Conservation (phyloP, 2,888 invertebrate genomes). For the Lasioglossum lativentre region DNA sequence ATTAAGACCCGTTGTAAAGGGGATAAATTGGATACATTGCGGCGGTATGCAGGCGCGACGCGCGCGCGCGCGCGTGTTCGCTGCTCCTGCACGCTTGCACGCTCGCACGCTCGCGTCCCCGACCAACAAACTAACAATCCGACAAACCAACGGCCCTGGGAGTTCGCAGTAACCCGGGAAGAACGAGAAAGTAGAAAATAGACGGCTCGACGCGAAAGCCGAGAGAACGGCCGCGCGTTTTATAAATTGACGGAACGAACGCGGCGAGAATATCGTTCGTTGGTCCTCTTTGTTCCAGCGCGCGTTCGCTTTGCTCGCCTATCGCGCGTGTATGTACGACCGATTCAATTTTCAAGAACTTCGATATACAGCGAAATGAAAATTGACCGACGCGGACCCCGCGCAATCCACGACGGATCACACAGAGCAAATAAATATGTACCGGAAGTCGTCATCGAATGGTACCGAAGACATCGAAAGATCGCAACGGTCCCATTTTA, state of each 20-base stretch:
- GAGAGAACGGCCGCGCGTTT: not conserved
- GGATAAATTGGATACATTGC: slow-evolving; percentile 80
- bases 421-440: too few species aligned
- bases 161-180: slow-evolving; percentile 24
- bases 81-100: not conserved
- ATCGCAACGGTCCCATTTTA: too few species aligned
- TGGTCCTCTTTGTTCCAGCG: too few species aligned
- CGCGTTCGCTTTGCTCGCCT: too few species aligned
- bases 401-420: too few species aligned
- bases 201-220: not conserved
- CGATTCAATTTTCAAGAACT: too few species aligned
- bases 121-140: not conserved
- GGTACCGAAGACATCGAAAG: too few species aligned
- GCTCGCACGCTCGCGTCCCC: not conserved
- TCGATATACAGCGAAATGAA: too few species aligned
- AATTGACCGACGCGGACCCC: too few species aligned
- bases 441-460: too few species aligned
- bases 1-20: slow-evolving; percentile 77
- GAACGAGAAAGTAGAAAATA: slow-evolving; percentile 2
- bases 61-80: not conserved
- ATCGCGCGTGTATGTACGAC: too few species aligned
- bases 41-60: slow-evolving; percentile 67
- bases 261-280: too few species aligned
- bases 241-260: not conserved
- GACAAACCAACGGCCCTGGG: not conserved